Conservation (phyloP, 2,888 invertebrate species). For the Nymphalis polychloros region DNA sequence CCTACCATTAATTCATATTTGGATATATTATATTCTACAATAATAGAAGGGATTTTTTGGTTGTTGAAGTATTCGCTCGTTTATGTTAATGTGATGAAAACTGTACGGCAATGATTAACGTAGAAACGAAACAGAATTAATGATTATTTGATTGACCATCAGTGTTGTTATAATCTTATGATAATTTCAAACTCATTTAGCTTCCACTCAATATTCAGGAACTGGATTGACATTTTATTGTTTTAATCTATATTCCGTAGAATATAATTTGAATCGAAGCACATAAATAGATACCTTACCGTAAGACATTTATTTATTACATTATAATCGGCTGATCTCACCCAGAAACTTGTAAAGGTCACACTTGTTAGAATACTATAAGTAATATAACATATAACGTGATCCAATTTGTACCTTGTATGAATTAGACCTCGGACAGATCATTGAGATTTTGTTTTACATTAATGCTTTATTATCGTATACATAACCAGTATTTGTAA, state of each 20-base stretch:
- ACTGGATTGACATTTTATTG: not conserved
- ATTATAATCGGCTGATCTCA: slow-evolving; percentile 19
- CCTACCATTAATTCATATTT: not conserved
- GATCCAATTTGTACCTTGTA: slow-evolving; percentile 14
- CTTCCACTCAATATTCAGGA: not conserved
- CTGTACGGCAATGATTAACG: no score
- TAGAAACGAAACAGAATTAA: no score
- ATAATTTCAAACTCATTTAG: no score
- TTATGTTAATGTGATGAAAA: no score
- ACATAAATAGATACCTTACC: slow-evolving; percentile 1
- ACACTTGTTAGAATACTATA: slow-evolving; percentile 22
- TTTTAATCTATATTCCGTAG: not conserved
- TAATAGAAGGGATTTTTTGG: no score
- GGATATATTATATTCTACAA: not conserved
- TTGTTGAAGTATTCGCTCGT: no score
- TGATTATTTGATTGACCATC: no score
- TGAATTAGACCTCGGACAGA: not conserved
- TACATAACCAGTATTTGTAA: no score
- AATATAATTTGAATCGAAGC: not conserved
- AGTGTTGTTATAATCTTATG: no score
- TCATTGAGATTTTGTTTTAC: slow-evolving; percentile 1
- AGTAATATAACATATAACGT: not conserved
- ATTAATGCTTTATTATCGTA: not conserved
- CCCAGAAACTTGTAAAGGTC: slow-evolving; percentile 22
- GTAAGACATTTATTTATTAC: slow-evolving; percentile 11